Base-by-base conservation (phyloP, 2,888 invertebrate genomes). In the Torymus tubicola region DNA sequence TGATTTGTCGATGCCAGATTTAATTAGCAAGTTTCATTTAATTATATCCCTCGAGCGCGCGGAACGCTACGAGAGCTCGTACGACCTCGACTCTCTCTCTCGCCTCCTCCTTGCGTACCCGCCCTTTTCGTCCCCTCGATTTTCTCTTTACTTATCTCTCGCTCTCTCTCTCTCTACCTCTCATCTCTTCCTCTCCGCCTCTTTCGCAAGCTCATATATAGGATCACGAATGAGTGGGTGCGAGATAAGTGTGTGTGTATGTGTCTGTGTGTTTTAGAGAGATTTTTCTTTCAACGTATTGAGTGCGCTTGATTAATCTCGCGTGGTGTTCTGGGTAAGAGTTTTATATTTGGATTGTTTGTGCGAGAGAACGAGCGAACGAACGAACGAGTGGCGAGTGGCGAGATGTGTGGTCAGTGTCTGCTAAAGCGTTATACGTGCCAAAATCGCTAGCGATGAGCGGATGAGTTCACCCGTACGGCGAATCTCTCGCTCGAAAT, bases 1-100 rank as follows among this genome's bases (percentile, higher is more conserved):
- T 83, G 84, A 85, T 84, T 87, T 85, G 84, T 85, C 87, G 84
- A 85, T 85, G 85, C 85, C 84, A 82, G 83, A 88, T 87, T 88
- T 88, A 87, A 88, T 87, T 87, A 87, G 84, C 85, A 85, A 87
- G 85, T 87, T 87, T 85, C 84, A 85, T 87, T 87, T 86, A 87
- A 87, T 87, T 86, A 85, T 84, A 69, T 64, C 53, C 69, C 42
- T 42, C 42, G 8, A 8, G 42, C 42, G 42, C 42, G n/a, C 52
- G 21, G 21, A 21, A 13, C 10, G 13, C 52, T n/a, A 14, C 18
- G 24, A 61, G 13, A 61, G 16, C 53, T 13, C 31, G 52, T 52
- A 42, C 63, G 57, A 50, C 67, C 42, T 55, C 42, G 42, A 42
- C 42, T 53, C 21, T 3, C 52, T 13, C 64, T 21, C 21, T 21